A percentile compares a stretch with the other conserved stretches of the same genome.
Conservation (phyloP, 2,113 vertebrate genomes). For the Chloropsis hardwickii region DNA sequence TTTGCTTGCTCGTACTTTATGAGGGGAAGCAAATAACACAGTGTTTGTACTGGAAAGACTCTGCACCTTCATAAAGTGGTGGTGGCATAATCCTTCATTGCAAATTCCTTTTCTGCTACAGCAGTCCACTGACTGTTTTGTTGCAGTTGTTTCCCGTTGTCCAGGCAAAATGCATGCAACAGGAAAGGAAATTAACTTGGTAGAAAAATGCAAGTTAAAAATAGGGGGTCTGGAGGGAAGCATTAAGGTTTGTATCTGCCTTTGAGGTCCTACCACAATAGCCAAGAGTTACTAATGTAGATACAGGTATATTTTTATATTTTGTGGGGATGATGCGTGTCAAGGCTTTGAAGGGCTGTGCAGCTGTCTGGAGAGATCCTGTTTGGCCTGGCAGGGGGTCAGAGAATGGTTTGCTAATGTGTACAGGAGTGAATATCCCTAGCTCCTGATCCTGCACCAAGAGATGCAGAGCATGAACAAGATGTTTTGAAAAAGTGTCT, state of each 20-base stretch:
- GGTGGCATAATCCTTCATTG: background rate
- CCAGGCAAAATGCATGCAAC: background rate
- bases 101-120: background rate
- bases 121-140: background rate
- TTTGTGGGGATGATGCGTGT: background rate
- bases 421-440: background rate
- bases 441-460: background rate
- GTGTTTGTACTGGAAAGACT: background rate
- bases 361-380: background rate
- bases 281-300: background rate
- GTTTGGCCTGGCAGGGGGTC: background rate
- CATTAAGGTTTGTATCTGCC: background rate
- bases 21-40: constrained; percentile 16
- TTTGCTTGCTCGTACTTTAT: constrained; percentile 42
- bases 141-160: background rate
- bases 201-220: background rate
- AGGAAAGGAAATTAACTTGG: background rate
- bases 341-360: background rate
- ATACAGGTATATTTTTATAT: fast-evolving
- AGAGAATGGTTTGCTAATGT: background rate
- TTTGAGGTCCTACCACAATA: background rate
- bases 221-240: background rate
- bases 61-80: background rate
- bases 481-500: background rate
- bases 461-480: background rate